Conservation (phyloP, 2,113 vertebrate genomes). For the Pholis gunnellus region DNA sequence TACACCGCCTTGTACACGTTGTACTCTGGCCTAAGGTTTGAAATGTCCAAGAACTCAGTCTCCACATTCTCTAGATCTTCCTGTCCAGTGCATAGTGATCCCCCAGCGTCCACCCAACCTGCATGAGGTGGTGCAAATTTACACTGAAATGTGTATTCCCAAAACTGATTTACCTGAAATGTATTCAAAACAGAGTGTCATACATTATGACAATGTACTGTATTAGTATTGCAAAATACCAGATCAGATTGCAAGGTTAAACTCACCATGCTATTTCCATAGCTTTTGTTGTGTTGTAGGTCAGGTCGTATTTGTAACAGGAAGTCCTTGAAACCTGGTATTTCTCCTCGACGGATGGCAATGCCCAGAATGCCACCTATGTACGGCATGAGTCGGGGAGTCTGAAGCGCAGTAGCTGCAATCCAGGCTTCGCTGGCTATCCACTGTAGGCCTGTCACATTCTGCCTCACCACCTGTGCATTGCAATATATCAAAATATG, state of each 20-base stretch:
- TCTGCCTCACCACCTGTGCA: constrained; percentile 67
- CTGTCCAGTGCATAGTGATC: constrained; percentile 67
- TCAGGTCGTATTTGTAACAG: constrained; percentile 45
- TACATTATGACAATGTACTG: not conserved
- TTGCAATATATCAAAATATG: not conserved
- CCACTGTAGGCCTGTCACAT: constrained; percentile 81
- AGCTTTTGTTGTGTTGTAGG: constrained; percentile 23
- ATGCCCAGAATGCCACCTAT: constrained; percentile 65
- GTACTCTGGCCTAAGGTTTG: constrained; percentile 71
- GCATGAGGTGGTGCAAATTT: constrained; percentile 48
- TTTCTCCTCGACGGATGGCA: constrained; percentile 78
- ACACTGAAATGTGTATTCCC: constrained; percentile 78
- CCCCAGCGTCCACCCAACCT: constrained; percentile 15
- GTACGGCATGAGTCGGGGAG: constrained; percentile 57
- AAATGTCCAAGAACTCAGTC: constrained; percentile 66
- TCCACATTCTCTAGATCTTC: constrained; percentile 63
- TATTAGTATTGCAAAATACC: not conserved
- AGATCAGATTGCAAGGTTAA: not conserved
- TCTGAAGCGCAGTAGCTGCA: constrained; percentile 53
- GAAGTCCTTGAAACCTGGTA: constrained; percentile 59
- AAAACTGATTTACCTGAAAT: constrained; percentile 69
- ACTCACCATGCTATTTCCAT: constrained; percentile 51
- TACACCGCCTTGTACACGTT: constrained; percentile 83
- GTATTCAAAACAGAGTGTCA: not conserved
- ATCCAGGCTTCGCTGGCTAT: constrained; percentile 74